phyloP scores from a whole-genome alignment of 2,888 invertebrate genomes.

The Synergus laeviventris region DNA sequence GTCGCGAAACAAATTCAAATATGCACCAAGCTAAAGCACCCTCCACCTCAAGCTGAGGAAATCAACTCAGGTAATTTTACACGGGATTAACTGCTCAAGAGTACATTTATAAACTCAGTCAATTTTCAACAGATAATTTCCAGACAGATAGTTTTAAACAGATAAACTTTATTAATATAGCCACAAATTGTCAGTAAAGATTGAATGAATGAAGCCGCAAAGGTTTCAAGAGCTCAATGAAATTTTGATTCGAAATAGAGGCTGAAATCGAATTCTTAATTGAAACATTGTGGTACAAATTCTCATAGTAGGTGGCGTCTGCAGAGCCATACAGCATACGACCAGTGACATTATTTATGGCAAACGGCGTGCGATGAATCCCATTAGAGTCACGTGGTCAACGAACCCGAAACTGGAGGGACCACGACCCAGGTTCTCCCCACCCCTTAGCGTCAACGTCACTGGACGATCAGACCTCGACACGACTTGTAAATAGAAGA shows the following conservation, averaged over 20 bases:
- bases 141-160: too few relatives aligned
- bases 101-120: not conserved
- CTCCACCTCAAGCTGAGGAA: conserved; percentile 16
- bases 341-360: not conserved
- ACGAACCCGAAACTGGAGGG: conserved; percentile 47
- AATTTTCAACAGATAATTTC: not conserved
- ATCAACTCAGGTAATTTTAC: conserved; percentile 10
- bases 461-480: conserved; percentile 47
- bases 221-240: too few relatives aligned
- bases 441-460: conserved; percentile 52
- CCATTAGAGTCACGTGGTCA: conserved; percentile 43
- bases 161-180: too few relatives aligned
- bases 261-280: not conserved
- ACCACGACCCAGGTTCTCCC: conserved; percentile 37
- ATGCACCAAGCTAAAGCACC: conserved; percentile 41
- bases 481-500: conserved; percentile 55
- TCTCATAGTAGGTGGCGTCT: not conserved
- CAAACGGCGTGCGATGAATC: conserved; percentile 24
- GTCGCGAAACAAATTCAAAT: conserved; percentile 57
- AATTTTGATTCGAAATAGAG: too few relatives aligned
- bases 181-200: too few relatives aligned
- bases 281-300: not conserved
- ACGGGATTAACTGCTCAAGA: not conserved
- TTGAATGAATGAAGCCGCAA: too few relatives aligned
- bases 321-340: not conserved